Evolutionary conservation across 2,797 vertebrate genomes (phyloP), one percentile per base, ranked within the genome.

Genomic region (Danio tinwini): DNA sequence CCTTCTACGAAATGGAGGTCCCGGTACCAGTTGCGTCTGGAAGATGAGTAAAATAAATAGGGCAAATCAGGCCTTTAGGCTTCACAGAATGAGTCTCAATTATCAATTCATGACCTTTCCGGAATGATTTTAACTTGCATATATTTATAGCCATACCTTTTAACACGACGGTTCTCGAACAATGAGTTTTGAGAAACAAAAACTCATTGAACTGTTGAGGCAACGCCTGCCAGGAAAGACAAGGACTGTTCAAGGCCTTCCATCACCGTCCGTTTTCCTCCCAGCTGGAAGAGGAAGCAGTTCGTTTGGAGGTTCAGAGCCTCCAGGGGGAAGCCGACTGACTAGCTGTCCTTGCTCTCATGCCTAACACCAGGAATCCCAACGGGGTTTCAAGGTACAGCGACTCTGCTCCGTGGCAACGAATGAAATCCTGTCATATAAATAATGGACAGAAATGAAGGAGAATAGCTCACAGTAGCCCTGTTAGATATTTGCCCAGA

Each of bases 11-110:
- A 90, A 89, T 83, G 82, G 87, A 89, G 88, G 87, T 92, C 90
- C 91, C 90, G 84, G 84, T 89, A 88, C 47, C 10, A 53, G 83
- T 69, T 62, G 39, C 47, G 50, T 76, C 69, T 82, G n/a, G 59
- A 78, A 91, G 88, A 91, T 84, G 85, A 87, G 87, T 83, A 86
- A 86, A 90, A 90, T 87, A 94, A 92, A 90, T 92, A 90, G 93
- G 91, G 86, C 93, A 90, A 88, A 85, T 85, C 73, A 85, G 86
- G 91, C 93, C 93, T 88, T 72, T 85, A 88, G 93, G 93, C 92
- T 81, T 86, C 89, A 92, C 88, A 71, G 75, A 84, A 79, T 59
- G 74, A 74, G 64, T 81, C 81, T 87, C 86, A 87, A 87, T 87
- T 87, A 87, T 87, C 84, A 87, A 83, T 87, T 84, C 81, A 64